These are phyloP conservation scores for Lontra canadensis DNA, from an alignment of 2,113 vertebrate genomes.

Conservation along the genomic window DNA sequence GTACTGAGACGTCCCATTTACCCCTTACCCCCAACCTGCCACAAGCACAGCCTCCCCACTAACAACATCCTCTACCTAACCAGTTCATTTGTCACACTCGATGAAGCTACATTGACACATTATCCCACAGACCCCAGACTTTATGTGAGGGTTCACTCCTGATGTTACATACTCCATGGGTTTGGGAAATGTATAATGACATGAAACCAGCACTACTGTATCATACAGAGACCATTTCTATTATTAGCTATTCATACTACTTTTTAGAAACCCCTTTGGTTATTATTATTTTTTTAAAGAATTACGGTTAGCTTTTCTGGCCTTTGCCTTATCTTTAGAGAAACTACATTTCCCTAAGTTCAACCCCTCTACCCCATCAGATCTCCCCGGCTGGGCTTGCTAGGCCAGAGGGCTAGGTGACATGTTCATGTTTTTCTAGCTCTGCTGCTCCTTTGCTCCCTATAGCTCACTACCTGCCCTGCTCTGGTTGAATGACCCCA, in stretches of 20 bases:
- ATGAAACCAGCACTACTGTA: neutral
- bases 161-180: too few species aligned
- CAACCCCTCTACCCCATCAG: neutral
- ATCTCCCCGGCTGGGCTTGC: neutral
- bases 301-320: neutral
- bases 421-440: neutral
- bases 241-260: neutral
- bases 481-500: neutral
- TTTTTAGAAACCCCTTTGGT: neutral
- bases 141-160: neutral
- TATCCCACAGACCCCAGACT: neutral
- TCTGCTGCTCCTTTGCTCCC: neutral
- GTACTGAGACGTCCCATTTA: neutral
- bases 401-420: neutral
- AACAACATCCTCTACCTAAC: neutral
- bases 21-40: rapidly evolving
- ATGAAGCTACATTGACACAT: neutral
- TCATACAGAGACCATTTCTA: neutral
- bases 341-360: neutral
- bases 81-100: neutral
- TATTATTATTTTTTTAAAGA: neutral
- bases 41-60: neutral
- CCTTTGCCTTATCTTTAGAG: neutral
- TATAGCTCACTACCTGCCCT: neutral
- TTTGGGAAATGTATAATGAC: neutral